Conservation (phyloP, 1,140 invertebrate species). For the Brachionus rotundiformis region DNA sequence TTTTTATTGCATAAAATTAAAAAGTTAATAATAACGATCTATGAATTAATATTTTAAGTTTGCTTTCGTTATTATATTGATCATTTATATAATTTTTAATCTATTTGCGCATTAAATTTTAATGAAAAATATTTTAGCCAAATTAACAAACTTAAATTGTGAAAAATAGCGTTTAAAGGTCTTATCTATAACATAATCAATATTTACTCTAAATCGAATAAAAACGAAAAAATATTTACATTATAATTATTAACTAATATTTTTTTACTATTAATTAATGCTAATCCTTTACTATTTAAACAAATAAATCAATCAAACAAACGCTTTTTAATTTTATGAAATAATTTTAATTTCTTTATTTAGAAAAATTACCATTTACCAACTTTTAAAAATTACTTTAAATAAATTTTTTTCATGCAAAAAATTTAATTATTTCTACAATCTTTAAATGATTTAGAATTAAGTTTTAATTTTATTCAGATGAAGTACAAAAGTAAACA, state of each 20-base stretch:
- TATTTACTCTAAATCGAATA: constrained; percentile 5
- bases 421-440: no score
- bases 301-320: background rate
- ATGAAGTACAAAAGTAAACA: no score
- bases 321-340: no score
- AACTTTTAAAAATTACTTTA: no score
- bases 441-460: no score
- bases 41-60: background rate
- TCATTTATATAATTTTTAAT: background rate
- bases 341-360: no score
- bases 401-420: no score
- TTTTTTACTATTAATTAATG: background rate
- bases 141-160: background rate
- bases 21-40: no score
- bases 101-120: no score
- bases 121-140: background rate
- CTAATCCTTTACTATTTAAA: background rate
- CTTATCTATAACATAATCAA: background rate
- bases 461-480: no score
- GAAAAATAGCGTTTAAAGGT: background rate
- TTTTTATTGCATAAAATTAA: no score
- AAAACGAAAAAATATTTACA: background rate
- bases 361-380: no score
- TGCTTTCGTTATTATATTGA: background rate
- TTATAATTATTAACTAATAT: background rate